These are phyloP conservation scores for Epinotia nisella DNA, from an alignment of 2,888 invertebrate genomes.

Conservation along the genomic window DNA sequence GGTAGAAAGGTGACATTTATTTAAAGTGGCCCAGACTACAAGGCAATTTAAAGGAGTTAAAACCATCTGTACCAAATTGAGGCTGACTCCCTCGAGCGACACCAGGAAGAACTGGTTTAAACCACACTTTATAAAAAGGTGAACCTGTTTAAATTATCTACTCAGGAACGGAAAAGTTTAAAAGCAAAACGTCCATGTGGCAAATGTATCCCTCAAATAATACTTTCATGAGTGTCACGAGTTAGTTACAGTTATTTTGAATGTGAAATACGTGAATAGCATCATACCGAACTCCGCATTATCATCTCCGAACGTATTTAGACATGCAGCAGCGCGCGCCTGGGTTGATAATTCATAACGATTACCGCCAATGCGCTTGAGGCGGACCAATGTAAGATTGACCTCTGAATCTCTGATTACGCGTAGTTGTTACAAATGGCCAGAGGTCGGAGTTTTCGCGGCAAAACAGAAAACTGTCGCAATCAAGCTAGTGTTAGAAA, in stretches of 20 bases:
- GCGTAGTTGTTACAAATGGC: not conserved
- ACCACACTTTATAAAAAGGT: conserved; percentile 28
- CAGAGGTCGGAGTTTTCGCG: too few relatives aligned
- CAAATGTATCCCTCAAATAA: not conserved
- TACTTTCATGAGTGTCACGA: not conserved
- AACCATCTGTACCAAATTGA: conserved; percentile 21
- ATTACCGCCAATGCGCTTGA: not conserved
- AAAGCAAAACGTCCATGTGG: conserved; percentile 6
- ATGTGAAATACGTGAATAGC: not conserved
- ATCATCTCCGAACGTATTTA: conserved; percentile 16
- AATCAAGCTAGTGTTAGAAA: too few relatives aligned
- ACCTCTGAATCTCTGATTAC: not conserved
- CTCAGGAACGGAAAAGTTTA: conserved; percentile 6
- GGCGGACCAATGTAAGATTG: not conserved
- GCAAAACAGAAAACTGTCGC: too few relatives aligned
- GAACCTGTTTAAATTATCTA: conserved; percentile 22
- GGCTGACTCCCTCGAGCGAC: not conserved
- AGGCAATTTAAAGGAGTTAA: conserved; percentile 27
- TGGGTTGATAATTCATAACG: not conserved
- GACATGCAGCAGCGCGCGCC: conserved; percentile 15
- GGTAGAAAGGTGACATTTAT: conserved; percentile 18
- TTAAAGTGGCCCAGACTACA: conserved; percentile 5
- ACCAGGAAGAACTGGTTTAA: conserved; percentile 33
- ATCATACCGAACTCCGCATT: conserved; percentile 1
- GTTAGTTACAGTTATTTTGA: conserved; percentile 11